phyloP scores from a whole-genome alignment of 2,888 invertebrate species.

The Mamestra brassicae region DNA sequence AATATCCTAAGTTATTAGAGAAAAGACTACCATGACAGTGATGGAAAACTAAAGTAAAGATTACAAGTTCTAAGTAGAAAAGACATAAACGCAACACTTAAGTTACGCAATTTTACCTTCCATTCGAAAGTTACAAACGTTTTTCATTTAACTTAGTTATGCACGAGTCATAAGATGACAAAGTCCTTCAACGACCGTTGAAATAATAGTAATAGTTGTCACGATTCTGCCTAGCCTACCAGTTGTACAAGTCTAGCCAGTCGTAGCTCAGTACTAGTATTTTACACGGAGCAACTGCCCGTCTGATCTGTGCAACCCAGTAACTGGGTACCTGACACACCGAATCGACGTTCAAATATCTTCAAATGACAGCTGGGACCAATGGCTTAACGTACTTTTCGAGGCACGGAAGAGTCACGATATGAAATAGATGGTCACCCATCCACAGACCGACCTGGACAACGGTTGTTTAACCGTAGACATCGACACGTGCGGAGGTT shows the following conservation, averaged over 20 bases:
- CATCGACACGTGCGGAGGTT: background rate
- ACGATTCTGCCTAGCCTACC: constrained; percentile 5
- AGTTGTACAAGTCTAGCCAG: too few species aligned
- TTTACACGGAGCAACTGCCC: background rate
- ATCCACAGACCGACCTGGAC: background rate
- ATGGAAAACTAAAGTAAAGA: background rate
- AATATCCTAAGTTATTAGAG: background rate
- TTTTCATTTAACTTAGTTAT: constrained; percentile 37
- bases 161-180: constrained; percentile 39
- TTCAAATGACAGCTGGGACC: background rate
- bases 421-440: background rate
- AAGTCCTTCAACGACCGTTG: constrained; percentile 29
- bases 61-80: constrained; percentile 23
- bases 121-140: constrained; percentile 9
- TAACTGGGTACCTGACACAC: background rate
- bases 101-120: background rate
- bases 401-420: background rate
- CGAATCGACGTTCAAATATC: background rate
- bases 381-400: background rate
- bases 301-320: background rate
- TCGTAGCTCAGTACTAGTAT: too few species aligned
- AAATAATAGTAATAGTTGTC: constrained; percentile 31
- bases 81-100: constrained; percentile 28
- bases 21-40: background rate
- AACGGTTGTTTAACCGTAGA: background rate